Conservation (phyloP, 1,140 invertebrate genomes). For the Macrocentrus cingulum region DNA sequence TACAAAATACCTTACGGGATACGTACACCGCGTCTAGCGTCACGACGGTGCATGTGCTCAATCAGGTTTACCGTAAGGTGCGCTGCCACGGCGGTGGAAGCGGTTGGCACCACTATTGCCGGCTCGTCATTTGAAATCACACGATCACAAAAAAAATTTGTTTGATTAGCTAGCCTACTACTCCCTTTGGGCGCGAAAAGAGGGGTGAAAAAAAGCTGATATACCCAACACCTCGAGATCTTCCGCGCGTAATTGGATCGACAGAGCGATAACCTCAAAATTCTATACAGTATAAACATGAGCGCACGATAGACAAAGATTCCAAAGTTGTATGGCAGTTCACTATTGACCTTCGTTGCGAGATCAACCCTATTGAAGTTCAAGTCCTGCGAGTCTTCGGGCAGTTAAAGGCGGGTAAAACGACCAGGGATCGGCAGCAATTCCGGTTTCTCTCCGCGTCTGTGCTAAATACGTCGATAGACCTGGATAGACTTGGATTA, state of each 20-base stretch:
- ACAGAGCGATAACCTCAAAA: constrained; percentile 78
- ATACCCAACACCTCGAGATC: constrained; percentile 81
- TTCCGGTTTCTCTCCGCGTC: constrained; percentile 86
- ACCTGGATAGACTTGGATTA: constrained; percentile 98
- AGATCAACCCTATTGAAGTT: constrained; percentile 94
- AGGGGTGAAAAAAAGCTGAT: too few relatives aligned
- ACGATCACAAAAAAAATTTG: too few relatives aligned
- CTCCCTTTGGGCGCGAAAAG: too few relatives aligned
- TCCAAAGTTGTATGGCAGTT: constrained; percentile 96
- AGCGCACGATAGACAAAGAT: constrained; percentile 96
- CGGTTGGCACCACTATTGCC: too few relatives aligned
- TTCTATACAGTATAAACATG: constrained; percentile 86
- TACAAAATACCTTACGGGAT: too few relatives aligned
- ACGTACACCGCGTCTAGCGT: too few relatives aligned
- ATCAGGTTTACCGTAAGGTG: too few relatives aligned
- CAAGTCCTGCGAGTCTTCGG: constrained; percentile 92
- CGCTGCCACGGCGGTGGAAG: too few relatives aligned
- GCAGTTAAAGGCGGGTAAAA: constrained; percentile 94
- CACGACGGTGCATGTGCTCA: too few relatives aligned
- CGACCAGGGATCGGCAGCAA: constrained; percentile 94
- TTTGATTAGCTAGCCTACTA: too few relatives aligned
- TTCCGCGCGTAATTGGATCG: constrained; percentile 67
- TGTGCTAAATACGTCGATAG: constrained; percentile 96
- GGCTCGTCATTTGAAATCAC: too few relatives aligned
- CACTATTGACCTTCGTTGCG: constrained; percentile 91